Conservation (phyloP, 2,888 invertebrate species). For the Drosophila paranaensis region DNA sequence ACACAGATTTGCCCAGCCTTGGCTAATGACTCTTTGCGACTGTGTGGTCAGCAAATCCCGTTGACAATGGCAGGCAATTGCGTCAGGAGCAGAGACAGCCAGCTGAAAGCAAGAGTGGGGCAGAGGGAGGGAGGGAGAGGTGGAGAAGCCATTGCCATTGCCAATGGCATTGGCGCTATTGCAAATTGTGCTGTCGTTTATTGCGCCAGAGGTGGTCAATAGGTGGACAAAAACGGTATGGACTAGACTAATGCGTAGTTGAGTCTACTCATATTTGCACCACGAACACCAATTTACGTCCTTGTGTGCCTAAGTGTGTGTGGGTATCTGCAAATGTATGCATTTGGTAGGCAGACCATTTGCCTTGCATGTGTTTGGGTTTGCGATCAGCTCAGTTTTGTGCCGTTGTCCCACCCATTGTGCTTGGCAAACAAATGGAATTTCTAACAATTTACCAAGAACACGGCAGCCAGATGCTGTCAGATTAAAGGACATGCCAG, state of each 20-base stretch:
- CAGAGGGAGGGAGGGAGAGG: not conserved
- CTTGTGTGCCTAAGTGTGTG: not conserved
- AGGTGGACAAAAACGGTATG: conserved; percentile 28
- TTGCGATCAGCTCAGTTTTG: conserved; percentile 39
- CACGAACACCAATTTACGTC: conserved; percentile 10
- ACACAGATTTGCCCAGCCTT: conserved; percentile 31
- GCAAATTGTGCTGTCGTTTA: conserved; percentile 59
- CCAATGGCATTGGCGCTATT: conserved; percentile 9
- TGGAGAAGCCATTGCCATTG: conserved; percentile 1
- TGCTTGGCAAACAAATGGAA: conserved; percentile 56
- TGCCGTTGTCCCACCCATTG: conserved; percentile 36
- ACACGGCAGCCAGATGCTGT: conserved; percentile 8
- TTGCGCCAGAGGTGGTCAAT: conserved; percentile 49
- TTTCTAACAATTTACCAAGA: conserved; percentile 38
- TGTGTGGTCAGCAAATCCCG: conserved; percentile 49
- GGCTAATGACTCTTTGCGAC: conserved; percentile 22
- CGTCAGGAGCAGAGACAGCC: conserved; percentile 9
- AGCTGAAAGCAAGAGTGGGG: not conserved
- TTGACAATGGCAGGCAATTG: conserved; percentile 69
- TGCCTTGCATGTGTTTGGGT: conserved; percentile 40
- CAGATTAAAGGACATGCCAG: conserved; percentile 7
- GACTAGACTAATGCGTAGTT: conserved; percentile 18
- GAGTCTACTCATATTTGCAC: conserved; percentile 43
- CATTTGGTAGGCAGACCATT: not conserved
- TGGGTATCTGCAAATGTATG: not conserved